Conservation (phyloP, 2,888 invertebrate species). For the Ramazzottius varieornatus region DNA sequence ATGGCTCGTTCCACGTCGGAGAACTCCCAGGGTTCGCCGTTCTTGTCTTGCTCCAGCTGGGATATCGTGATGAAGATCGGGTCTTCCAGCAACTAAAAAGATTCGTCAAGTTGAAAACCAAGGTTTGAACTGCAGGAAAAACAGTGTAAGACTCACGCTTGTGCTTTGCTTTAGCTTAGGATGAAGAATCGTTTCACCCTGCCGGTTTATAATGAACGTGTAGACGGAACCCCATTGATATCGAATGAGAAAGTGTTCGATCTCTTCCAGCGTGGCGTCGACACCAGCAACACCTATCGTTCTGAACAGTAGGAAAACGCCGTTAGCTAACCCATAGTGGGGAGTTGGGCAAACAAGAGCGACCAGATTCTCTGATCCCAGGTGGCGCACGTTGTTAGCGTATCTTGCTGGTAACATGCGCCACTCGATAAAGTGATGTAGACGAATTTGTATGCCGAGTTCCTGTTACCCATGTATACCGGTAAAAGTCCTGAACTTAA, state of each 20-base stretch:
- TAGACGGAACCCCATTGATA: slow-evolving; percentile 25
- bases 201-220: slow-evolving; percentile 23
- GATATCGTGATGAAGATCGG: slow-evolving; percentile 23
- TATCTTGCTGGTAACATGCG: too few relatives aligned
- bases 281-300: slow-evolving; percentile 25
- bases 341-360: too few relatives aligned
- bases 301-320: slow-evolving; percentile 12
- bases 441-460: too few relatives aligned
- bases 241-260: slow-evolving; percentile 22
- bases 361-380: too few relatives aligned
- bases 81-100: slow-evolving; percentile 21
- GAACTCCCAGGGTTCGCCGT: slow-evolving; percentile 20
- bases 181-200: slow-evolving; percentile 24
- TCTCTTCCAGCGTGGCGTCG: slow-evolving; percentile 24
- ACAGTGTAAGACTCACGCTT: slow-evolving; percentile 17
- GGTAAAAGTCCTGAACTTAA: too few relatives aligned
- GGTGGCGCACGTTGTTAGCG: too few relatives aligned
- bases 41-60: slow-evolving; percentile 20
- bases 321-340: too few relatives aligned
- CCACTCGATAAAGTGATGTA: too few relatives aligned
- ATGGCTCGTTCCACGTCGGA: slow-evolving; percentile 17
- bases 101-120: too few relatives aligned
- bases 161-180: slow-evolving; percentile 23
- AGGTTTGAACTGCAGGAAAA: too few relatives aligned
- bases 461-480: too few relatives aligned